Evolutionary conservation across 1,140 invertebrate species (phyloP), one percentile per base, ranked within the genome.

Genomic region (Hirudo medicinalis): DNA sequence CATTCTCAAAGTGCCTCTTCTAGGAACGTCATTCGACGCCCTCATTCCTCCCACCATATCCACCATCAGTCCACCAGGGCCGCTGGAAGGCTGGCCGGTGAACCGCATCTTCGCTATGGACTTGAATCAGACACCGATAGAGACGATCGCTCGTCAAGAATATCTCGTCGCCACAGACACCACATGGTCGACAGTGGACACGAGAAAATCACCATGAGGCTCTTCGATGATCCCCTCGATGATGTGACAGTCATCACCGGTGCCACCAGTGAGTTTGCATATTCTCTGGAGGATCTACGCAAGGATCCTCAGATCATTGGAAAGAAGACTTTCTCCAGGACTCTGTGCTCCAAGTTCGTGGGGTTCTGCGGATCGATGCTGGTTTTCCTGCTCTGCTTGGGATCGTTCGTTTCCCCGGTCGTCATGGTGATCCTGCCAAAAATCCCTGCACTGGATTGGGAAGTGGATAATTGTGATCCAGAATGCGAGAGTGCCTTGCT

Each of bases 161-260:
- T 75, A 68, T 79, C 77, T 20, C 77, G 78, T 6, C 78, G 78
- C 72, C 78, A 77, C 0, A 78, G 78, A 17, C 72, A 78, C 69
- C 71, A 17, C 70, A 74, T 13, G 69, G 67, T 20, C 71, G 79
- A 76, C 75, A 90, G 88, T 89, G 86, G 86, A 9, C 85, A 86
- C 82, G 89, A 86, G 5, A 79, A 88, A 91, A 94, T 67, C 91
- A 94, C 83, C 94, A 94, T 74, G 81, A 97, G 57, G 91, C 92
- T 0, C 85, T 93, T 97, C 85, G 94, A 98, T 78, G 95, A 94
- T 79, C 97, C 94, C 94, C 93, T 91, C 53, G 95, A 97, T 82
- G 96, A 93, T 78, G 96, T 92, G 0, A 97, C 94, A 6, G 94
- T 92, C 0, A 89, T 97, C 29, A 97, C 95, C 6, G 94, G 93